These are phyloP conservation scores for Microcebus griseorufus DNA, from an alignment of 2,113 vertebrate genomes.

Conservation along the genomic window DNA sequence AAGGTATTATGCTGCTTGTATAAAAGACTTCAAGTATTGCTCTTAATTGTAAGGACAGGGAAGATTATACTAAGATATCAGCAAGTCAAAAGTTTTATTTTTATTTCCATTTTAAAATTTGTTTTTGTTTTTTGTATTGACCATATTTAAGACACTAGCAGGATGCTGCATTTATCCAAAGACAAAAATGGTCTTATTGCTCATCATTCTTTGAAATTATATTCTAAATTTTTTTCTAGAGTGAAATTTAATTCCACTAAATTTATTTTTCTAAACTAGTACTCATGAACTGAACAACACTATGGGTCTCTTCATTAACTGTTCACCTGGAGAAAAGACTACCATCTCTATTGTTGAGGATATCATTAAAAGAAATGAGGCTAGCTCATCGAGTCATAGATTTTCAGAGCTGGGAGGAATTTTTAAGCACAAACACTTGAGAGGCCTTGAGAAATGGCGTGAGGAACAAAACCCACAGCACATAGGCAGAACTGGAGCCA, in stretches of 20 bases:
- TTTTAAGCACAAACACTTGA: not conserved
- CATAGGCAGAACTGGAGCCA: not conserved
- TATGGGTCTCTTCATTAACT: not conserved
- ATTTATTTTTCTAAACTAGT: not conserved
- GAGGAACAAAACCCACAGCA: not conserved
- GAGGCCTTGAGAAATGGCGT: not conserved
- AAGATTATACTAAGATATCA: not conserved
- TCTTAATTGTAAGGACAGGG: not conserved
- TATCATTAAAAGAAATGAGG: not conserved
- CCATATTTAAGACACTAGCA: not conserved
- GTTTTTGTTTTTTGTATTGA: not conserved
- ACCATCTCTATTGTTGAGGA: not conserved
- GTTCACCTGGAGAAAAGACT: not conserved
- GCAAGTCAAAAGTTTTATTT: not conserved
- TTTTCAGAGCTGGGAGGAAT: not conserved
- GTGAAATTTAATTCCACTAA: not conserved
- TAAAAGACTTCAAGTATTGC: not conserved
- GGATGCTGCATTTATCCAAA: not conserved
- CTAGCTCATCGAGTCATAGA: not conserved
- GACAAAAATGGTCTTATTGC: not conserved
- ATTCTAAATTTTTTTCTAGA: not conserved
- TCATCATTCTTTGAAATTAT: constrained; percentile 23
- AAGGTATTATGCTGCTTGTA: not conserved
- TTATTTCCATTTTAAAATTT: not conserved
- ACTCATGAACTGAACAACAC: not conserved